phyloP scores from a whole-genome alignment of 2,797 vertebrate species.

The Poecilia wingei region DNA sequence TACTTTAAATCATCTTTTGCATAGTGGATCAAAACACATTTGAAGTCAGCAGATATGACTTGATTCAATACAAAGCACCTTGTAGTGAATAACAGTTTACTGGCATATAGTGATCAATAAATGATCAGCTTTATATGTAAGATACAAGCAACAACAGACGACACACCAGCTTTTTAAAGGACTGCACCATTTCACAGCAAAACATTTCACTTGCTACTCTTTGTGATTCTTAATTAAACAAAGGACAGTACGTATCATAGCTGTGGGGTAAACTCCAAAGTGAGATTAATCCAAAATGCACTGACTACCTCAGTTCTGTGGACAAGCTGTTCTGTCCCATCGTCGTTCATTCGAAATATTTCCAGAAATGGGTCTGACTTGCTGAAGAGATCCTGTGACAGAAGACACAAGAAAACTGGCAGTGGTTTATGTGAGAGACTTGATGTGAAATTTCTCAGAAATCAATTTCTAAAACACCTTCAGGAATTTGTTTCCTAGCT shows the following conservation, averaged over 20 bases:
- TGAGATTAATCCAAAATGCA: slow-evolving; percentile 6
- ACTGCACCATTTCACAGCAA: not conserved
- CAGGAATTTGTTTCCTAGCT: not conserved
- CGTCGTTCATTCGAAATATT: slow-evolving; percentile 90
- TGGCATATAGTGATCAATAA: not conserved
- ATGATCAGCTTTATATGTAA: not conserved
- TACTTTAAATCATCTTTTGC: not conserved
- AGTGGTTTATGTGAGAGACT: not conserved
- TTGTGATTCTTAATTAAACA: not conserved
- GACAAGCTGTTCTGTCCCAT: slow-evolving; percentile 90
- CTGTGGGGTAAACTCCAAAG: slow-evolving; percentile 4
- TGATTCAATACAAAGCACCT: not conserved
- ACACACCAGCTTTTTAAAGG: not conserved
- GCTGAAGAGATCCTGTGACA: slow-evolving; percentile 92
- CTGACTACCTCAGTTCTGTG: slow-evolving; percentile 91
- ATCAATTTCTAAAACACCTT: not conserved
- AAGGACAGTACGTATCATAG: not conserved
- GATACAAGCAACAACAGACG: not conserved
- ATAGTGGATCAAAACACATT: not conserved
- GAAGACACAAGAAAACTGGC: slow-evolving; percentile 20
- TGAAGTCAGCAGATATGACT: not conserved
- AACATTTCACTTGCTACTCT: not conserved
- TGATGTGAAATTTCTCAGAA: not conserved
- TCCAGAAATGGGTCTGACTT: slow-evolving; percentile 97
- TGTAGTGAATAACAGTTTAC: not conserved